Conservation (phyloP, 1,140 invertebrate species). For the Neotoxoptera formosana region DNA sequence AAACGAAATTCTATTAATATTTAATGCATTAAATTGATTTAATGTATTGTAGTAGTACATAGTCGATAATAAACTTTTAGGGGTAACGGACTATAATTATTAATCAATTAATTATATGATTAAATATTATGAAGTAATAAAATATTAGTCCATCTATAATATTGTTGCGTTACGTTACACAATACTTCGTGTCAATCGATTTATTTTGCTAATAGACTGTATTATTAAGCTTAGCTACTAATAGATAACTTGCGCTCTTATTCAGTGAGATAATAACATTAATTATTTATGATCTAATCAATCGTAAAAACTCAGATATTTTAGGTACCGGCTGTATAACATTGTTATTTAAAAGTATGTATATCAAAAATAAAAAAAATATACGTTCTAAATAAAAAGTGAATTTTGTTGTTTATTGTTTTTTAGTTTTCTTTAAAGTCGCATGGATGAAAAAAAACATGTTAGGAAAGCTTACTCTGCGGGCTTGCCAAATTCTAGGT, state of each 20-base stretch:
- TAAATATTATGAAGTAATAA: background rate
- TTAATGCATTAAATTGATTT: background rate
- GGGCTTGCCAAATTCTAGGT: too few species aligned
- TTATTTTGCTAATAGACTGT: background rate
- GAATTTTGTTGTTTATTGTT: background rate
- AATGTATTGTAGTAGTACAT: background rate
- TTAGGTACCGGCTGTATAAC: too few species aligned
- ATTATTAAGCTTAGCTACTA: background rate
- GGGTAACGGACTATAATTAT: background rate
- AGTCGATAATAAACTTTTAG: background rate
- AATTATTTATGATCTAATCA: background rate
- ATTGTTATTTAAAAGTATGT: background rate
- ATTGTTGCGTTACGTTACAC: background rate
- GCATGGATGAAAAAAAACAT: background rate
- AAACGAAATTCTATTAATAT: background rate
- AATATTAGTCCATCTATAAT: background rate
- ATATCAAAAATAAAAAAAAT: background rate
- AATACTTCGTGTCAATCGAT: background rate
- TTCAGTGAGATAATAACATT: background rate
- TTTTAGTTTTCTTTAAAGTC: background rate
- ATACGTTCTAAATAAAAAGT: background rate
- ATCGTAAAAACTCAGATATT: background rate
- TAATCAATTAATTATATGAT: slow-evolving; percentile 7
- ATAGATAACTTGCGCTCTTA: background rate
- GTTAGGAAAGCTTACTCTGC: too few species aligned